A percentile compares a stretch with the other conserved stretches of the same genome.
These are phyloP conservation scores for Eulimnadia texana DNA, from an alignment of 1,140 invertebrate genomes.

Conservation along the genomic window DNA sequence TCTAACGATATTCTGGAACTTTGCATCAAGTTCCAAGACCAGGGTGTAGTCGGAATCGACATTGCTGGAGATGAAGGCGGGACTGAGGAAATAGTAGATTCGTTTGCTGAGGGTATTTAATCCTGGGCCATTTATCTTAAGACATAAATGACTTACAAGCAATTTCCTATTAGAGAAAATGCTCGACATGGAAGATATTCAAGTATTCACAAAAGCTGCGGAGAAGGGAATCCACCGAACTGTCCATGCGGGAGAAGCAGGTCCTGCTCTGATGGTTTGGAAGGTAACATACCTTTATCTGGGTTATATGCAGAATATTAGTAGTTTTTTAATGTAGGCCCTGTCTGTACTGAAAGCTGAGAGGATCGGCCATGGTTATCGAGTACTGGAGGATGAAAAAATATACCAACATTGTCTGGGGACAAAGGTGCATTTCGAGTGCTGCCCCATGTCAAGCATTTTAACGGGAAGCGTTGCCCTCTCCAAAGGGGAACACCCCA, in stretches of 20 bases:
- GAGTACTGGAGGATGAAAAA: constrained; percentile 32
- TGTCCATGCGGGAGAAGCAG: constrained; percentile 43
- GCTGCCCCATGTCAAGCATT: constrained; percentile 41
- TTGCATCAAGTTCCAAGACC: constrained; percentile 31
- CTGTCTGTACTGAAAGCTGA: constrained; percentile 36
- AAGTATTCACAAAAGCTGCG: constrained; percentile 29
- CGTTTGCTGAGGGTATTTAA: not conserved
- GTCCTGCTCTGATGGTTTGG: constrained; percentile 29
- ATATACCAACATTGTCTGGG: constrained; percentile 32
- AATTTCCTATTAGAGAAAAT: too few relatives aligned
- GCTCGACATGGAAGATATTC: constrained; percentile 22
- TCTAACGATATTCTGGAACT: constrained; percentile 35
- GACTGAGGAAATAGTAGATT: not conserved
- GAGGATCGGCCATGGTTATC: constrained; percentile 46
- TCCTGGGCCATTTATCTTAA: too few relatives aligned
- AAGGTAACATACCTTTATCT: constrained; percentile 23
- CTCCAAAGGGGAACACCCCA: constrained; percentile 25
- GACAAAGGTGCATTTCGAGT: constrained; percentile 36
- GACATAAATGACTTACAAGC: too few relatives aligned
- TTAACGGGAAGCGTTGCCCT: constrained; percentile 36
- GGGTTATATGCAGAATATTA: not conserved
- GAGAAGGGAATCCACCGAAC: constrained; percentile 37
- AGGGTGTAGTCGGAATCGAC: constrained; percentile 44
- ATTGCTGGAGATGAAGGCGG: constrained; percentile 37
- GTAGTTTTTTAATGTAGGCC: constrained; percentile 26